These are phyloP conservation scores for Drosophila nigromelanica DNA, from an alignment of 1,140 invertebrate species.

Conservation along the genomic window DNA sequence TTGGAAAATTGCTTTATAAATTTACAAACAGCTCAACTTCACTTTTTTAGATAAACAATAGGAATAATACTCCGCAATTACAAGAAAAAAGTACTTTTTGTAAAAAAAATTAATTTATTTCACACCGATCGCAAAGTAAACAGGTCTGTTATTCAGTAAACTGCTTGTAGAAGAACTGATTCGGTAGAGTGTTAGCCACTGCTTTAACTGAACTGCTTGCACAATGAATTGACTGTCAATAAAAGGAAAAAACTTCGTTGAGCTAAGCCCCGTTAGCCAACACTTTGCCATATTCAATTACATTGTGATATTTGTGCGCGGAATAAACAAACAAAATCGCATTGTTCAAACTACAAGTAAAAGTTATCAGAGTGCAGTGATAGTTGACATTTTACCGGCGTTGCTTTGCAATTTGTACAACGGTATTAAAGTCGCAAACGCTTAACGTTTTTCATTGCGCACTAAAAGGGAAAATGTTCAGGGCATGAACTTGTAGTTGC, in stretches of 20 bases:
- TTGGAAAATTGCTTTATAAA: neutral
- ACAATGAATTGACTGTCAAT: no score
- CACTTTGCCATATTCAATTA: slow-evolving; percentile 27
- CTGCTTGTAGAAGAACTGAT: no score
- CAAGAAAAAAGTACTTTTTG: neutral
- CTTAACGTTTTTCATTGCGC: slow-evolving; percentile 35
- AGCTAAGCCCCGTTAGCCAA: neutral
- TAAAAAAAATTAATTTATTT: neutral
- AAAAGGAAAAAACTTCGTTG: no score
- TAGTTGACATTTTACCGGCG: neutral
- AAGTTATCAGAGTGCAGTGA: slow-evolving; percentile 40
- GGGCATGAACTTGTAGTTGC: slow-evolving; percentile 40
- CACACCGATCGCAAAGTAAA: no score
- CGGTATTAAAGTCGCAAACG: slow-evolving; percentile 46
- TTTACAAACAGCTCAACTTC: neutral
- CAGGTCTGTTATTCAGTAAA: no score
- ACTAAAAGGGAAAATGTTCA: slow-evolving; percentile 25
- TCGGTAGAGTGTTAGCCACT: no score
- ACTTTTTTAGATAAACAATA: neutral
- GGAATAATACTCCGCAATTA: neutral
- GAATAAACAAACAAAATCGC: slow-evolving; percentile 25
- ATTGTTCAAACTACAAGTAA: neutral
- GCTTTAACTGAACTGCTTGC: neutral
- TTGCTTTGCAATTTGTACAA: slow-evolving; percentile 8
- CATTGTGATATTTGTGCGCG: slow-evolving; percentile 1